A percentile compares a stretch with the other conserved stretches of the same genome.
Evolutionary conservation across 1,140 invertebrate genomes (phyloP).

Genomic region (Papilio dardanus): DNA sequence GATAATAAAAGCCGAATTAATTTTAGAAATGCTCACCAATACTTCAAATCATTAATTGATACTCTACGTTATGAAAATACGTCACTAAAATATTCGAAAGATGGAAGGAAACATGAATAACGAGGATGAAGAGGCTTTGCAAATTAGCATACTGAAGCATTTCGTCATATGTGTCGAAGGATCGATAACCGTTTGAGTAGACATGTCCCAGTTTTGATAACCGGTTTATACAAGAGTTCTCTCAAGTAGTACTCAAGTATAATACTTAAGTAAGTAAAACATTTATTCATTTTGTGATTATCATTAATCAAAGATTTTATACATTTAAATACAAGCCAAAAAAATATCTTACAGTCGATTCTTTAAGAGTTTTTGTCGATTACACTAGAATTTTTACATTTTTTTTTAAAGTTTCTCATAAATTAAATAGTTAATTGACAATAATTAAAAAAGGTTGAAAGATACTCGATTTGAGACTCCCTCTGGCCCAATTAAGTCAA

Average conservation of each 20-base stretch:
- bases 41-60: neutral
- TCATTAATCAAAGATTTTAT: too few species aligned
- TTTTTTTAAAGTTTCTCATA: neutral
- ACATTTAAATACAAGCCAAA: too few species aligned
- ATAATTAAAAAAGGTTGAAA: neutral
- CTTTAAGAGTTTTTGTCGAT: neutral
- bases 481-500: neutral
- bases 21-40: neutral
- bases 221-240: conserved; percentile 8
- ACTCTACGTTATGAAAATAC: neutral
- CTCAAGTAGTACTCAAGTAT: too few species aligned
- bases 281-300: too few species aligned
- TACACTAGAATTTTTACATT: neutral
- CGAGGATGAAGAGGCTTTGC: neutral
- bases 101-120: conserved; percentile 13
- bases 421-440: neutral
- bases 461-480: neutral
- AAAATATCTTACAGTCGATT: neutral
- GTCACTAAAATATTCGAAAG: conserved; percentile 9
- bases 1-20: neutral
- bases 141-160: conserved; percentile 33
- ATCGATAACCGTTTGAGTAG: conserved; percentile 28
- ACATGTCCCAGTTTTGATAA: conserved; percentile 30
- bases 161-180: conserved; percentile 29
- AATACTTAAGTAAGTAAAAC: neutral